phyloP scores from a whole-genome alignment of 2,888 invertebrate species.

The Diabrotica balteata region DNA sequence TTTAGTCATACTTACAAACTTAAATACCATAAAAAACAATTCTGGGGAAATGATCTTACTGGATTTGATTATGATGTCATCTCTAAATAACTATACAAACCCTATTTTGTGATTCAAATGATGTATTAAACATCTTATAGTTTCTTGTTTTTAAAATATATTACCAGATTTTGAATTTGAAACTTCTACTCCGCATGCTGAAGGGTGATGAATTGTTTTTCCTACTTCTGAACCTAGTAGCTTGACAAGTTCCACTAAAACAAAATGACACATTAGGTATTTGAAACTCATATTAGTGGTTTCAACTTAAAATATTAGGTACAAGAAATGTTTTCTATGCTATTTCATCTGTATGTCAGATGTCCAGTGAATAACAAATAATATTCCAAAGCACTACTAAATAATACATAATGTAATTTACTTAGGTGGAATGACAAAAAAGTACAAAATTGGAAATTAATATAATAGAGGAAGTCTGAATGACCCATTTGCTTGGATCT shows the following conservation, averaged over 20 bases:
- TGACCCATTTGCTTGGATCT: background rate
- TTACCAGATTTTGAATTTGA: conserved; percentile 40
- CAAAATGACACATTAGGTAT: background rate
- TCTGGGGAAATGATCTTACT: too few species aligned
- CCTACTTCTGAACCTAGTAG: conserved; percentile 57
- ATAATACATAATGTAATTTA: too few species aligned
- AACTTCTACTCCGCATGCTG: conserved; percentile 55
- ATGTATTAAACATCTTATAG: background rate
- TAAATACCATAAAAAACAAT: too few species aligned
- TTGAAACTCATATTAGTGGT: background rate
- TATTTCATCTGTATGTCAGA: too few species aligned
- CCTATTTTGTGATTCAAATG: background rate
- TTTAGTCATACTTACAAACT: too few species aligned
- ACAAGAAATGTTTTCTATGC: too few species aligned
- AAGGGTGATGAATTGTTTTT: conserved; percentile 58
- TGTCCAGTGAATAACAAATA: too few species aligned
- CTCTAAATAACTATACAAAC: too few species aligned
- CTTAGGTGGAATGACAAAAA: background rate
- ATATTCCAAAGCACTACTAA: too few species aligned
- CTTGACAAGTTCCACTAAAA: conserved; percentile 56
- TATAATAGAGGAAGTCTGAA: background rate
- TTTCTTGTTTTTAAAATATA: too few species aligned
- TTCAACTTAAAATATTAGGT: background rate
- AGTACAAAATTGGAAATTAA: background rate
- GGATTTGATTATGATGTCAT: too few species aligned